Evolutionary conservation across 2,888 invertebrate genomes (phyloP).

Genomic region (Bombylius major): DNA sequence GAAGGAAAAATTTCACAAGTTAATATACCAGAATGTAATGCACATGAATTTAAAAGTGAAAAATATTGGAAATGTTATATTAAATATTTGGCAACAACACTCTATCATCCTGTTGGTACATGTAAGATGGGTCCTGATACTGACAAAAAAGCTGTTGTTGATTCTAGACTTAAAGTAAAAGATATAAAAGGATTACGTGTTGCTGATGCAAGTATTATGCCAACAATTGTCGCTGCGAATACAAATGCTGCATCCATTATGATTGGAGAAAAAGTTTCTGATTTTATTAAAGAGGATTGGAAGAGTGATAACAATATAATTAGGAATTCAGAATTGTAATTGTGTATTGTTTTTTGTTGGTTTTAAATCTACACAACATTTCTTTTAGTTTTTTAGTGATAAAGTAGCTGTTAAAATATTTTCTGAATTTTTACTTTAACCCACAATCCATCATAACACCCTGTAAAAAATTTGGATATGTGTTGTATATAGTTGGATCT

Average conservation of each 20-base stretch:
- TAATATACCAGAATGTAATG: conserved; percentile 13
- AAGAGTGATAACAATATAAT: no score
- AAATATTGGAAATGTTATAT: conserved; percentile 47
- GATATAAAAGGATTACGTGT: conserved; percentile 57
- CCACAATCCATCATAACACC: no score
- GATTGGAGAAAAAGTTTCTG: conserved; percentile 65
- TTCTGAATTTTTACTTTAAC: no score
- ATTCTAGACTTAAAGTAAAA: conserved; percentile 38
- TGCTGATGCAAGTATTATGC: conserved; percentile 74
- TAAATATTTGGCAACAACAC: conserved; percentile 40
- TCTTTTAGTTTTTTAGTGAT: no score
- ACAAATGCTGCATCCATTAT: conserved; percentile 66
- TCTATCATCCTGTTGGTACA: conserved; percentile 58
- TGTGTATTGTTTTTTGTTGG: no score
- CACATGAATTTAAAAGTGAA: conserved; percentile 27
- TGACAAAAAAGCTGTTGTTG: conserved; percentile 41
- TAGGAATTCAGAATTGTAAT: no score
- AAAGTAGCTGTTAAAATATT: no score
- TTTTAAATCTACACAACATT: no score
- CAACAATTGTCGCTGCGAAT: conserved; percentile 54
- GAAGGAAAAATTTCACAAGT: conserved; percentile 6
- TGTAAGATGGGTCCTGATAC: conserved; percentile 49
- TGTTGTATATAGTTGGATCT: no score
- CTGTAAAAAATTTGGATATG: no score
- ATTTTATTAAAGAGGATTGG: conserved; percentile 48